Evolutionary conservation across 2,888 invertebrate species (phyloP), one percentile per base, ranked within the genome.

Genomic region (Plebejus melissa): DNA sequence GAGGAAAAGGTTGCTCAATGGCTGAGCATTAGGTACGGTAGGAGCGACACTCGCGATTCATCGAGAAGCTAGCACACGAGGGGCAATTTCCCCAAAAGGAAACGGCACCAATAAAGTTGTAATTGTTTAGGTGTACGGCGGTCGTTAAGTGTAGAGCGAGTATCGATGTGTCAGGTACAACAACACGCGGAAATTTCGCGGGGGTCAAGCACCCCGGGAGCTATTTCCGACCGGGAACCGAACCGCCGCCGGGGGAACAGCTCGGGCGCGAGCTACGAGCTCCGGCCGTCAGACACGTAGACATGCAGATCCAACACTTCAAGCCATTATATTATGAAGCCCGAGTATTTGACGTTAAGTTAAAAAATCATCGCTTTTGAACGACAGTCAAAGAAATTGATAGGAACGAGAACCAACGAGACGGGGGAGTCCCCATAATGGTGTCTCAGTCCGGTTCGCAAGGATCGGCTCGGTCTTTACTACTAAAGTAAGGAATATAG

Each of bases 181-280:
- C 32, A 36, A 36, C 32, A 32, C 32, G 72, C 46, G 72, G 22
- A 76, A 76, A 86, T 87, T 87, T 83, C 83, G 84, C 83, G 79
- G 84, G 85, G 88, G 88, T 89, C 82, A 86, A 85, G 88, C 89
- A 90, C 90, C 90, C 87, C 32, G 60, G 60, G 87, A 78, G 86
- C 87, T 89, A 88, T 90, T 89, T 90, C 88, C 88, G 89, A 84
- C 81, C 85, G 83, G 84, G 86, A 84, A 86, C 87, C 87, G 86
- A 88, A 87, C 84, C 81, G 81, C 78, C 77, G 84, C 83, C 79
- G 82, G 81, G 81, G 85, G 82, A 81, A 79, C 81, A 80, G 79
- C 78, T 77, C 22, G 77, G 72, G 76, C 13, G n/a, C 76, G 77
- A 79, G 79, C 38, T 54, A 80, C 1, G n/a, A 74, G 65, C 78